Evolutionary conservation across 2,113 vertebrate genomes (phyloP).

Genomic region (Lophius piscatorius): DNA sequence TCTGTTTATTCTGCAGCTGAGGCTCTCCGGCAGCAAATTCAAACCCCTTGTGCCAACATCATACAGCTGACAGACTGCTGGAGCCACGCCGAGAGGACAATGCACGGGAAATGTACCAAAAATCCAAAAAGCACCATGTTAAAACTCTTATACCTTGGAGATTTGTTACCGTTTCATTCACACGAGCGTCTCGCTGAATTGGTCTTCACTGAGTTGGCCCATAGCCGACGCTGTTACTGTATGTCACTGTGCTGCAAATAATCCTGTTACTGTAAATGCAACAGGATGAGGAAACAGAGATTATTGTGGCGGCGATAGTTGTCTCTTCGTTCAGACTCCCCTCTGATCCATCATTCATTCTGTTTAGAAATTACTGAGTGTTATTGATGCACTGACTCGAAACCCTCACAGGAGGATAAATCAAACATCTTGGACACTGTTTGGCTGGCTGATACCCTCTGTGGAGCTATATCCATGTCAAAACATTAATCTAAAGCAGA

Average conservation of each 20-base stretch:
- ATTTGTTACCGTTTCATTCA: constrained; percentile 37
- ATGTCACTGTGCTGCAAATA: constrained; percentile 23
- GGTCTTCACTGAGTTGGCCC: constrained; percentile 18
- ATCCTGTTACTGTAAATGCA: constrained; percentile 37
- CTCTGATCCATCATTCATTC: constrained; percentile 49
- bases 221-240: constrained; percentile 5
- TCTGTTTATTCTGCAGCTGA: constrained; percentile 29
- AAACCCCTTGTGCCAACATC: constrained; percentile 8
- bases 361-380: constrained; percentile 55
- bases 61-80: constrained; percentile 3
- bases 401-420: constrained; percentile 49
- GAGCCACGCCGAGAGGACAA: constrained; percentile 9
- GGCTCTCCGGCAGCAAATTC: constrained; percentile 30
- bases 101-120: neutral
- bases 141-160: constrained; percentile 6
- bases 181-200: constrained; percentile 23
- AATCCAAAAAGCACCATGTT: constrained; percentile 24
- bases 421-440: constrained; percentile 38
- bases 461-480: constrained; percentile 35
- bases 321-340: constrained; percentile 43
- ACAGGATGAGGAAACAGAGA: constrained; percentile 10
- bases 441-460: constrained; percentile 26
- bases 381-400: constrained; percentile 60
- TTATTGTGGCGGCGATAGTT: neutral
- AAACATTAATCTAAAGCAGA: constrained; percentile 33